Percentiles rank a stretch among this genome's conserved stretches.
These are phyloP conservation scores for Bacillus rossius DNA, from an alignment of 1,140 invertebrate genomes.

Conservation along the genomic window DNA sequence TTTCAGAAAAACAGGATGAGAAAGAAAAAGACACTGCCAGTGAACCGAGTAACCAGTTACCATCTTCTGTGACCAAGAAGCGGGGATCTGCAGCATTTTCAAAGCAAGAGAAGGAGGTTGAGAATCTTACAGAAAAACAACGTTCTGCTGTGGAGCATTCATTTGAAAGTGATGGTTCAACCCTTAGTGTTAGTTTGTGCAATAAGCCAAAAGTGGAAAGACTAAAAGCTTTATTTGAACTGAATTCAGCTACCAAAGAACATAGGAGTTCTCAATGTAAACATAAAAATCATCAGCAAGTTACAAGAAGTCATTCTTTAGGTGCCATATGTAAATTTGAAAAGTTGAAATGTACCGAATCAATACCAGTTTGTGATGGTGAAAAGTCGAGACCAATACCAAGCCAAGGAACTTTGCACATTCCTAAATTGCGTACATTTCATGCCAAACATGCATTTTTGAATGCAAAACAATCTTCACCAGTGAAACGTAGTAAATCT, in stretches of 20 bases:
- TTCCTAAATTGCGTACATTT: conserved; percentile 18
- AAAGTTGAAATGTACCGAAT: neutral
- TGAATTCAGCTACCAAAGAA: conserved; percentile 11
- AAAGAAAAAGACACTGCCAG: conserved; percentile 27
- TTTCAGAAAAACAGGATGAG: conserved; percentile 30
- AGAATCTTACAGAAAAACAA: conserved; percentile 33
- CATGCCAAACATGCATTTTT: neutral
- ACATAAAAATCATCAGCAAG: conserved; percentile 4
- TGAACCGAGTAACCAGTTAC: conserved; percentile 8
- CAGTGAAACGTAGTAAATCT: conserved; percentile 40
- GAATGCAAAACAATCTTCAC: conserved; percentile 8
- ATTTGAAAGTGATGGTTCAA: conserved; percentile 4
- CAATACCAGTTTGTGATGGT: neutral
- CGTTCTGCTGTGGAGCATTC: conserved; percentile 17
- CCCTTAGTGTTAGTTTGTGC: conserved; percentile 23
- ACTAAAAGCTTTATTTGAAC: conserved; percentile 46
- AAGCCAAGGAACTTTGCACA: conserved; percentile 17
- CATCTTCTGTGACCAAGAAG: conserved; percentile 29
- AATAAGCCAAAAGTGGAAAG: conserved; percentile 44
- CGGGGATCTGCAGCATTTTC: conserved; percentile 23
- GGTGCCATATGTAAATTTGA: conserved; percentile 19
- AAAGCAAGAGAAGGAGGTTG: conserved; percentile 37
- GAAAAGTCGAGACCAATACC: conserved; percentile 13
- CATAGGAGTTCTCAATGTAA: conserved; percentile 16
- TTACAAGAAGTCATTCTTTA: conserved; percentile 24